phyloP scores from a whole-genome alignment of 2,797 vertebrate species.

The Brachymystax lenok region DNA sequence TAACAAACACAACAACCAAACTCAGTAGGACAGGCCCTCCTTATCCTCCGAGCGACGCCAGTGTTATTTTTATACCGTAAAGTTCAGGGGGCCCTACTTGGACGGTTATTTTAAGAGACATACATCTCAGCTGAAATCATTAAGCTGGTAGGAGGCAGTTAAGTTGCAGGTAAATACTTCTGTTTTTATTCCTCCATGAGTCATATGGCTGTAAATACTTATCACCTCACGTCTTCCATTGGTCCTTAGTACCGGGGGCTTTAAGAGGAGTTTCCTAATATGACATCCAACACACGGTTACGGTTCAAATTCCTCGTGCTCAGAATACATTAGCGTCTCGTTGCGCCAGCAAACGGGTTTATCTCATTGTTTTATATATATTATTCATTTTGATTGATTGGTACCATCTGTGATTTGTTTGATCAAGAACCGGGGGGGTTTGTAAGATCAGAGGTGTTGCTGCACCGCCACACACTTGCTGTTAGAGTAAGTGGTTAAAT shows the following conservation, averaged over 20 bases:
- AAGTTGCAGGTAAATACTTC: conserved; percentile 76
- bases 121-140: conserved; percentile 52
- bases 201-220: conserved; percentile 71
- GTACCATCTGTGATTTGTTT: conserved; percentile 60
- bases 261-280: conserved; percentile 37
- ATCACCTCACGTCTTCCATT: conserved; percentile 48
- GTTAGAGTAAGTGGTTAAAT: conserved; percentile 66
- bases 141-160: conserved; percentile 72
- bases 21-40: conserved; percentile 39
- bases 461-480: conserved; percentile 51
- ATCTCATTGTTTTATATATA: conserved; percentile 13
- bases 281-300: conserved; percentile 1
- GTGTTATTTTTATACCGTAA: conserved; percentile 71
- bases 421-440: conserved; percentile 52
- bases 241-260: conserved; percentile 32
- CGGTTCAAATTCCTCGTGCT: conserved; percentile 28
- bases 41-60: conserved; percentile 49
- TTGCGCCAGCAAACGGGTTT: conserved; percentile 3
- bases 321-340: conserved; percentile 30
- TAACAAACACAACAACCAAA: conserved; percentile 60
- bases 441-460: conserved; percentile 64
- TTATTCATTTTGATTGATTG: background rate
- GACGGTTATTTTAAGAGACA: conserved; percentile 69
- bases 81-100: conserved; percentile 64
- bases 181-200: conserved; percentile 65